Conservation (phyloP, 1,140 invertebrate genomes). For the Drosophila subobscura region DNA sequence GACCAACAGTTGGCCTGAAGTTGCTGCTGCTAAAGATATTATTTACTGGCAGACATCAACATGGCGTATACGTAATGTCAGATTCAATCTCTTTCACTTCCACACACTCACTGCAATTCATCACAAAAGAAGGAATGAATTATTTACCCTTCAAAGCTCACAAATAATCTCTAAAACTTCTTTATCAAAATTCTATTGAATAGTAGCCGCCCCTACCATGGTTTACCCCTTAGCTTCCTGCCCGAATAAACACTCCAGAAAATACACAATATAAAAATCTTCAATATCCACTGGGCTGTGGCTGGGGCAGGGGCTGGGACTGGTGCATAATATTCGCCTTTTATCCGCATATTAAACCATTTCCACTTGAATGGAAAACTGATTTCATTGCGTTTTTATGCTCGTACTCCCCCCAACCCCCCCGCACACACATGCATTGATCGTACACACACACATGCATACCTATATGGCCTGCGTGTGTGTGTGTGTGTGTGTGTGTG, state of each 20-base stretch:
- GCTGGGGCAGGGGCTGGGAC: slow-evolving; percentile 18
- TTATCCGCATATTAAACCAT: slow-evolving; percentile 79
- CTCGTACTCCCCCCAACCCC: neutral
- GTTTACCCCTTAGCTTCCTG: too few relatives aligned
- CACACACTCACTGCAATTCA: too few relatives aligned
- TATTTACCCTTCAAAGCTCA: too few relatives aligned
- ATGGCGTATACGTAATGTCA: slow-evolving; percentile 66
- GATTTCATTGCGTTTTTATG: slow-evolving; percentile 71
- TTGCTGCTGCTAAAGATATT: slow-evolving; percentile 6
- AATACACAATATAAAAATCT: slow-evolving; percentile 30
- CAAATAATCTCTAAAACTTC: too few relatives aligned
- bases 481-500: slow-evolving; percentile 16
- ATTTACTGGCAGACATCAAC: slow-evolving; percentile 10
- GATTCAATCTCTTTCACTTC: slow-evolving; percentile 38
- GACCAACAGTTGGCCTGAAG: neutral
- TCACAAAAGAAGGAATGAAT: too few relatives aligned
- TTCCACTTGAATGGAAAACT: slow-evolving; percentile 76
- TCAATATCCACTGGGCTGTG: neutral
- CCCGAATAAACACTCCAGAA: slow-evolving; percentile 3
- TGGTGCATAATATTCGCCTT: slow-evolving; percentile 55
- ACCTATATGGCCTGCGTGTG: neutral
- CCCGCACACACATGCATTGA: neutral
- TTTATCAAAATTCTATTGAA: too few relatives aligned
- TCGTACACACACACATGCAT: neutral
- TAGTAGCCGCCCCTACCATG: too few relatives aligned